Evolutionary conservation across 2,797 vertebrate species (phyloP).

Genomic region (Thalassophryne amazonica): DNA sequence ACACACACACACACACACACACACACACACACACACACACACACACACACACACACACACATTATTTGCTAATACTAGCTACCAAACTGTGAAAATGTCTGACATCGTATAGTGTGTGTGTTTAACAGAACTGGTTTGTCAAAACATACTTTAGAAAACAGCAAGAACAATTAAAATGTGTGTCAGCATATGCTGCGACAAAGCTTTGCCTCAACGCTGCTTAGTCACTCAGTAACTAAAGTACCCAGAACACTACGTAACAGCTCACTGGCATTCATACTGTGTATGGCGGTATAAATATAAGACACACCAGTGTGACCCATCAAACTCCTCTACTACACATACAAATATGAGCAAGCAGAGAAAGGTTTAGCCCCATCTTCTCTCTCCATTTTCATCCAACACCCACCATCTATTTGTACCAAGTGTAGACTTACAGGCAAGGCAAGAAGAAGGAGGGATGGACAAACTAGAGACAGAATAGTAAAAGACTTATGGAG

Average conservation of each 20-base stretch:
- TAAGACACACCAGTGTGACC: too few species aligned
- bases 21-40: too few species aligned
- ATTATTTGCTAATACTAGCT: too few species aligned
- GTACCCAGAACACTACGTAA: not conserved
- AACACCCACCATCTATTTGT: constrained; percentile 57
- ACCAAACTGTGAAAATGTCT: too few species aligned
- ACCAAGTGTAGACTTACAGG: constrained; percentile 37
- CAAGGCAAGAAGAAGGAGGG: constrained; percentile 11
- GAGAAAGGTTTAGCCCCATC: constrained; percentile 24
- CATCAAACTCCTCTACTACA: not conserved
- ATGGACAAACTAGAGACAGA: constrained; percentile 7
- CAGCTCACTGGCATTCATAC: constrained; percentile 2
- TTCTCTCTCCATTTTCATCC: constrained; percentile 26
- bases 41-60: too few species aligned
- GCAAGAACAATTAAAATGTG: constrained; percentile 14
- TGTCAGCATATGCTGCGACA: not conserved
- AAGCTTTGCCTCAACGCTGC: constrained; percentile 8
- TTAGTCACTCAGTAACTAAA: not conserved
- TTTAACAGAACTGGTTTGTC: constrained; percentile 30
- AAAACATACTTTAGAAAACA: not conserved
- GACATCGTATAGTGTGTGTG: not conserved
- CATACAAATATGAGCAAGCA: not conserved
- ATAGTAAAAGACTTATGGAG: too few species aligned
- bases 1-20: too few species aligned
- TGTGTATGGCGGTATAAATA: not conserved